These are phyloP conservation scores for Lacanobia oleracea DNA, from an alignment of 2,888 invertebrate species.

Conservation along the genomic window DNA sequence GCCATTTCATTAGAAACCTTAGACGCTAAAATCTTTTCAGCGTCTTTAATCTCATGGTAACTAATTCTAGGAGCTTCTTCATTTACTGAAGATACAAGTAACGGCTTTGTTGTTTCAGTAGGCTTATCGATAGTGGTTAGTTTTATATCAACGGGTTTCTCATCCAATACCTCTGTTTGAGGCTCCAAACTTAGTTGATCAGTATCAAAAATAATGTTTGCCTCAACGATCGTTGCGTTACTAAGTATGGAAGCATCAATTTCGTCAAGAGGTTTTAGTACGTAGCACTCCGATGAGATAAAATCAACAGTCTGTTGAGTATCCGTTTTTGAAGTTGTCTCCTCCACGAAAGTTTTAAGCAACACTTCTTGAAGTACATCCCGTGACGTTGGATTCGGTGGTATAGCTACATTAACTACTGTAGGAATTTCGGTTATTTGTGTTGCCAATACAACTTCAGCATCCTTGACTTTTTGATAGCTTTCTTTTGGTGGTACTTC, in stretches of 20 bases:
- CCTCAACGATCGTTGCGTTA: neutral
- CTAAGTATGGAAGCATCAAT: slow-evolving; percentile 19
- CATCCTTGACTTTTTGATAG: slow-evolving; percentile 36
- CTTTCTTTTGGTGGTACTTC: slow-evolving; percentile 12
- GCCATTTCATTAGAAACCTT: slow-evolving; percentile 33
- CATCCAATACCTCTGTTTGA: neutral
- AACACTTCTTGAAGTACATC: slow-evolving; percentile 24
- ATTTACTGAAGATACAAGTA: slow-evolving; percentile 22
- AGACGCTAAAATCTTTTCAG: slow-evolving; percentile 68
- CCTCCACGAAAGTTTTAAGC: slow-evolving; percentile 11
- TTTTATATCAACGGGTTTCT: slow-evolving; percentile 11
- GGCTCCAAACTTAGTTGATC: slow-evolving; percentile 17
- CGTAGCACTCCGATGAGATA: slow-evolving; percentile 26
- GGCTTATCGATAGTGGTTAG: neutral
- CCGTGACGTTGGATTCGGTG: neutral
- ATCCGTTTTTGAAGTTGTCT: slow-evolving; percentile 15
- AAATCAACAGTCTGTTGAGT: slow-evolving; percentile 38
- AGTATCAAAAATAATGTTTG: slow-evolving; percentile 1
- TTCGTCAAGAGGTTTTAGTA: slow-evolving; percentile 20
- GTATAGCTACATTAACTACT: neutral
- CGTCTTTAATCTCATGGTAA: slow-evolving; percentile 72
- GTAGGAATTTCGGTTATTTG: slow-evolving; percentile 1
- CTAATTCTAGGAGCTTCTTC: slow-evolving; percentile 61
- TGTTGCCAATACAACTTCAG: slow-evolving; percentile 9
- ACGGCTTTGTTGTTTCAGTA: slow-evolving; percentile 2